Conservation (phyloP, 2,797 vertebrate species). For the Phylloscopus collybita region DNA sequence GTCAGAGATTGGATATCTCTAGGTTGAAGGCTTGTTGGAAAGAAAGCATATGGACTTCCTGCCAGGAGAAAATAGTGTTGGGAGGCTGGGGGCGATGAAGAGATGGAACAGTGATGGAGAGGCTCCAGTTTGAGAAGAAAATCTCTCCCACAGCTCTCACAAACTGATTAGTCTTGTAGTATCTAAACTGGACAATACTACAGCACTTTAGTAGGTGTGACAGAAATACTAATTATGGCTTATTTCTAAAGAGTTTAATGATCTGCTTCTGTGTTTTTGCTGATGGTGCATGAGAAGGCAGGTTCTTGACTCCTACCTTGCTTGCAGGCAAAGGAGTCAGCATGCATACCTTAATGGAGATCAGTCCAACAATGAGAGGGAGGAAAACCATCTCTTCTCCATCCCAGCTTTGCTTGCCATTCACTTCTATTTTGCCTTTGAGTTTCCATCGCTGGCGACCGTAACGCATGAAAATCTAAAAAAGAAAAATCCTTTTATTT, state of each 20-base stretch:
- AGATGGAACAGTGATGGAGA: neutral
- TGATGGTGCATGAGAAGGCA: neutral
- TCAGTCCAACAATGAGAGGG: constrained; percentile 91
- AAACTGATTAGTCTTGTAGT: neutral
- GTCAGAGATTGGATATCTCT: neutral
- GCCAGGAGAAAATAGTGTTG: neutral
- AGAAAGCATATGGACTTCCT: neutral
- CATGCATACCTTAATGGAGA: constrained; percentile 92
- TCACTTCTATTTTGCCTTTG: constrained; percentile 94
- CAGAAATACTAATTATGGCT: neutral
- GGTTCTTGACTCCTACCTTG: neutral
- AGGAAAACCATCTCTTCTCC: constrained; percentile 94
- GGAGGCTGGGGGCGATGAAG: neutral
- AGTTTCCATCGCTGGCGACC: constrained; percentile 97
- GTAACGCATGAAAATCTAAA: constrained; percentile 95
- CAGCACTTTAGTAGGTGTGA: neutral
- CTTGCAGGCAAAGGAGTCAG: neutral
- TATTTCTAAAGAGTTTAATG: neutral
- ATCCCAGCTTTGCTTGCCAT: constrained; percentile 97
- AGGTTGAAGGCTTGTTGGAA: neutral
- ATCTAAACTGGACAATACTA: neutral
- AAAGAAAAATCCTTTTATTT: neutral
- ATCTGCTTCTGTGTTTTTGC: neutral
- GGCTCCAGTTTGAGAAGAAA: neutral
- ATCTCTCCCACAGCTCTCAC: neutral